Base-by-base conservation (phyloP, 2,797 vertebrate species). In the Varecia variegata region DNA sequence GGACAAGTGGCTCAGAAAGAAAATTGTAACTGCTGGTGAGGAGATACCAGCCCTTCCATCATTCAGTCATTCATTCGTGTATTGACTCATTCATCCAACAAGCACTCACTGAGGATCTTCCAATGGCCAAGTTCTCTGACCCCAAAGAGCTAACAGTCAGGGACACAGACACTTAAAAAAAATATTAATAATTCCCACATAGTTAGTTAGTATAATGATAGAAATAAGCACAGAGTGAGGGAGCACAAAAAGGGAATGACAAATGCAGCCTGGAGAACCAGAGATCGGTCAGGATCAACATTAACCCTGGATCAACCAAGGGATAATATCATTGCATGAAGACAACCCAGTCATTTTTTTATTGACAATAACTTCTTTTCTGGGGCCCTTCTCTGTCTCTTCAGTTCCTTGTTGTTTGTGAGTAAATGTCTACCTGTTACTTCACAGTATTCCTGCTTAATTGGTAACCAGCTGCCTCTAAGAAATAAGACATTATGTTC, bases 381-480 rank as follows among this genome's bases (percentile, higher is more conserved):
- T 40, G 58, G 80, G 89, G 25, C 58, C 47, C 30, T 96, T 91
- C 84, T 90, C 65, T 20, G n/a, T 84, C 73, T 97, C 79, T 40
- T 95, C 74, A 45, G 80, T 86, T 92, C 50, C 90, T 90, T 95
- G 67, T 91, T 97, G 88, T 94, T 96, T 92, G 73, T 97, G 71
- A 62, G 54, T 93, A 97, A 97, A 97, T 95, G 96, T 20, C 79
- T 91, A 96, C 94, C 91, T 97, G 93, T 35, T 94, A 86, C 96
- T 96, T 97, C 94, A 95, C 84, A 93, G 65, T 76, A 93, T 88
- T 96, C 77, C 70, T 97, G 54, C 43, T 95, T 97, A 96, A 94
- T 65, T 97, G 94, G 94, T 95, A 96, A 95, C 82, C 88, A 97
- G 85, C 85, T 96, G 90, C 82, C 93, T 94, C 73, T 88, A 92